Conservation (phyloP, 1,140 invertebrate species). For the Drosophila ohnishii region DNA sequence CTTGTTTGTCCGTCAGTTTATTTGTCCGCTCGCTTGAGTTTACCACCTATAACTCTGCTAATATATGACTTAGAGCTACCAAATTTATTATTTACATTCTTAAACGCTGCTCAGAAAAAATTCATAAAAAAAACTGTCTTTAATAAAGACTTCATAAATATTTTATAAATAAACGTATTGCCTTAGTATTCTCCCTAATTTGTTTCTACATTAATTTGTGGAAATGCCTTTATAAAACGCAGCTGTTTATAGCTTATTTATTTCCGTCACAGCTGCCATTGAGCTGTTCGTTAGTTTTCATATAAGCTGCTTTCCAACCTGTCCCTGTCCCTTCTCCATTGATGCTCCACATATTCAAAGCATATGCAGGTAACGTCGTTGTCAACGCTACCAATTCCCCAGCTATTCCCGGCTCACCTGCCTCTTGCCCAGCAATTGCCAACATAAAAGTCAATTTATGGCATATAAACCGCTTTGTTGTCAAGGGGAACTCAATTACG, state of each 20-base stretch:
- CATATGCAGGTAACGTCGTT: conserved; percentile 51
- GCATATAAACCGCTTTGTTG: conserved; percentile 78
- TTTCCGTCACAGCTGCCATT: conserved; percentile 15
- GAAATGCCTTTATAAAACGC: not conserved
- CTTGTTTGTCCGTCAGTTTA: not conserved
- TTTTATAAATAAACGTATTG: no score
- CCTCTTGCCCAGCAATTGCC: conserved; percentile 20
- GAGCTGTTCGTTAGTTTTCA: conserved; percentile 56
- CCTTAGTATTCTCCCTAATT: not conserved
- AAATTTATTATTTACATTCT: not conserved
- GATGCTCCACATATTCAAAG: conserved; percentile 54
- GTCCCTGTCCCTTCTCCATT: not conserved
- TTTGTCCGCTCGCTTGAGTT: not conserved
- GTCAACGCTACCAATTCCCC: conserved; percentile 34
- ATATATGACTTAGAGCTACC: not conserved
- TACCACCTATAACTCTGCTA: not conserved
- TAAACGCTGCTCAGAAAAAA: not conserved
- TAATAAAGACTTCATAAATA: not conserved
- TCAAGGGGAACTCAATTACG: conserved; percentile 59
- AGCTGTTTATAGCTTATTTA: conserved; percentile 7
- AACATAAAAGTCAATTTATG: conserved; percentile 74
- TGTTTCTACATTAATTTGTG: not conserved
- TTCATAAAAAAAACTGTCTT: not conserved
- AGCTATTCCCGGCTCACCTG: not conserved
- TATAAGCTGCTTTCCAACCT: conserved; percentile 57